Conservation (phyloP, 2,113 vertebrate species). For the Sprattus sprattus region DNA sequence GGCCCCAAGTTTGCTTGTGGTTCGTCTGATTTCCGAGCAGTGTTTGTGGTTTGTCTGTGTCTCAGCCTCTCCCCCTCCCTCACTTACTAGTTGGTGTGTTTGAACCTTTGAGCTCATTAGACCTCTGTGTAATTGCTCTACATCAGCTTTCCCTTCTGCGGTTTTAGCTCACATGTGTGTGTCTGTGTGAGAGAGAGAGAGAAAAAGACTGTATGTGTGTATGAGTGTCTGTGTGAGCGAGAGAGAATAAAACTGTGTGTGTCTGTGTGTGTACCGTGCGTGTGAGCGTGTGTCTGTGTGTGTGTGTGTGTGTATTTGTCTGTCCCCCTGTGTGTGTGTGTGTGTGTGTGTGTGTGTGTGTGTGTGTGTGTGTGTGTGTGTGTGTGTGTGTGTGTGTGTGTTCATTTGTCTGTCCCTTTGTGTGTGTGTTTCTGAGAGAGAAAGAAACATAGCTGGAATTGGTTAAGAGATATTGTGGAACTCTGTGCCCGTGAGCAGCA, state of each 20-base stretch:
- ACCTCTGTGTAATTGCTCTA: not conserved
- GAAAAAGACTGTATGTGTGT: not conserved
- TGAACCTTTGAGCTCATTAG: conserved; percentile 20
- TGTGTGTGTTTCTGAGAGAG: not conserved
- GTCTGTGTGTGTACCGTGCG: not conserved
- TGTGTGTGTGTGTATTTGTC: not conserved
- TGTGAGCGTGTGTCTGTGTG: not conserved
- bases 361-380: not conserved
- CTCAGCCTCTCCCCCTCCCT: not conserved
- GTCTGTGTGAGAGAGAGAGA: not conserved
- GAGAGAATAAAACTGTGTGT: not conserved
- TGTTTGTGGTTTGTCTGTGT: not conserved
- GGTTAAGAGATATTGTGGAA: not conserved
- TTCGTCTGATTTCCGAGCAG: not conserved
- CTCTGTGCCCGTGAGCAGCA: not conserved
- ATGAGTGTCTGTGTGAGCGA: not conserved
- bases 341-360: not conserved
- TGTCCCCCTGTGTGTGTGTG: not conserved
- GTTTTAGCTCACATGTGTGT: not conserved
- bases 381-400: not conserved
- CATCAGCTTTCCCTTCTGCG: not conserved
- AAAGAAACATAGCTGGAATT: not conserved
- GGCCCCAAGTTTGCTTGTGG: not conserved
- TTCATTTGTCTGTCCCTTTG: not conserved
- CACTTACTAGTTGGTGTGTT: not conserved